phyloP scores from a whole-genome alignment of 2,113 vertebrate species.

The Sinocyclocheilus anophthalmus region DNA sequence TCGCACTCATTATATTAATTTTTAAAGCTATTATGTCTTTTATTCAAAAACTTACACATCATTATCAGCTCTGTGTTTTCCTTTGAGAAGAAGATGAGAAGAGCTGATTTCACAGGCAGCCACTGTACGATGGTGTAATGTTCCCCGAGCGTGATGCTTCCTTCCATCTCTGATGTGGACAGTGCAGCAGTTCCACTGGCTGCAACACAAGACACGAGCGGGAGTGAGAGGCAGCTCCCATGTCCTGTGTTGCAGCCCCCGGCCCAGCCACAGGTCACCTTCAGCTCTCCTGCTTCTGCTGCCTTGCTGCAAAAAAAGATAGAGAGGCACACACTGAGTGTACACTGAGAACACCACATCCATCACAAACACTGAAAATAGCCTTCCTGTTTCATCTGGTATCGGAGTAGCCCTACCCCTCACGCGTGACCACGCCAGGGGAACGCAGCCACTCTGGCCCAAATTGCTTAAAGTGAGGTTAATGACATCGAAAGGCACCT shows the following conservation, averaged over 20 bases:
- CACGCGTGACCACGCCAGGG: slow-evolving; percentile 50
- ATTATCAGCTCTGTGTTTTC: background rate
- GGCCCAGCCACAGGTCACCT: slow-evolving; percentile 75
- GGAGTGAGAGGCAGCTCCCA: slow-evolving; percentile 75
- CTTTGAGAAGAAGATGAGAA: too few species aligned
- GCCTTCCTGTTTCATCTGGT: slow-evolving; percentile 61
- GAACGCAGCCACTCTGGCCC: slow-evolving; percentile 57
- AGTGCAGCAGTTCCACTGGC: slow-evolving; percentile 77
- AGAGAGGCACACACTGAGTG: slow-evolving; percentile 23
- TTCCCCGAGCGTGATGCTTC: too few species aligned
- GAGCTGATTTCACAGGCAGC: too few species aligned
- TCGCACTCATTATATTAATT: background rate
- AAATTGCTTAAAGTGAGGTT: slow-evolving; percentile 73
- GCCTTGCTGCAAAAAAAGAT: slow-evolving; percentile 55
- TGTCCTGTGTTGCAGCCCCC: slow-evolving; percentile 85
- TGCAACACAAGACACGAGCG: slow-evolving; percentile 87
- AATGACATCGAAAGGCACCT: slow-evolving; percentile 66
- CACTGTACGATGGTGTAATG: background rate
- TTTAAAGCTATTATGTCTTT: slow-evolving; percentile 18
- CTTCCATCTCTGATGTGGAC: too few species aligned
- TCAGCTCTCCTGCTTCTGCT: slow-evolving; percentile 53
- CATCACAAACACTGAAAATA: slow-evolving; percentile 70
- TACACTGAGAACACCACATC: slow-evolving; percentile 60
- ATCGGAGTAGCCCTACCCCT: slow-evolving; percentile 47
- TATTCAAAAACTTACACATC: slow-evolving; percentile 1